Evolutionary conservation across 2,888 invertebrate species (phyloP).

Genomic region (Criorhina ranunculi): DNA sequence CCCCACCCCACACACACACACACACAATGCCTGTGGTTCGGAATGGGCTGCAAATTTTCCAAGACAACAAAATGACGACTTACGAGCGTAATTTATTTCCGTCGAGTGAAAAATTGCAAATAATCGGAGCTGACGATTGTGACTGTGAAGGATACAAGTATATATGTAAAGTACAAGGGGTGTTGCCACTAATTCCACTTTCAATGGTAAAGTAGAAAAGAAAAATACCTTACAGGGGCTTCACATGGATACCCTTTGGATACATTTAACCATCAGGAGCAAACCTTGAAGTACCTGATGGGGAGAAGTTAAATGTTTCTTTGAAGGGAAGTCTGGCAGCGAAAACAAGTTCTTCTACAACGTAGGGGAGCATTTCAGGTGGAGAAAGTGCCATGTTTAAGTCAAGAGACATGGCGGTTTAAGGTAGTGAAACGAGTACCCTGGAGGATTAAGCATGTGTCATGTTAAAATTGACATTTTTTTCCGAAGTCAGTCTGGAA

Average conservation of each 20-base stretch:
- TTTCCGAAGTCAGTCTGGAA: no score
- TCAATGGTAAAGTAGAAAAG: constrained; percentile 11
- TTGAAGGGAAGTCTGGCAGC: neutral
- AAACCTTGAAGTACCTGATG: neutral
- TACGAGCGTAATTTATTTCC: constrained; percentile 42
- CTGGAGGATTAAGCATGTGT: no score
- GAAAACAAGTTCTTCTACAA: neutral
- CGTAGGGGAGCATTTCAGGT: no score
- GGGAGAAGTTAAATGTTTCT: neutral
- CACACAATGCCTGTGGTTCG: neutral
- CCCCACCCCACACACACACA: no score
- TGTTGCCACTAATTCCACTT: constrained; percentile 3
- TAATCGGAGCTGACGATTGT: neutral
- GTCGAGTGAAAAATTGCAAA: constrained; percentile 48
- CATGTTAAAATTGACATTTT: no score
- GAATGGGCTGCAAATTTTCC: neutral
- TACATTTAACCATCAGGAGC: constrained; percentile 22
- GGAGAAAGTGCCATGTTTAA: no score
- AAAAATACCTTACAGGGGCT: constrained; percentile 12
- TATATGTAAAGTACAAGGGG: no score
- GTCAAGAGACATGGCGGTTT: no score
- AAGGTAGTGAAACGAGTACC: no score
- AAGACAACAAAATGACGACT: constrained; percentile 8
- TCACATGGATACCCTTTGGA: constrained; percentile 16
- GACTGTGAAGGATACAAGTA: neutral